A percentile compares a stretch with the other conserved stretches of the same genome.
Conservation (phyloP, 92 coral and sea anemone species). For the Umimayanthus chanpuru region DNA sequence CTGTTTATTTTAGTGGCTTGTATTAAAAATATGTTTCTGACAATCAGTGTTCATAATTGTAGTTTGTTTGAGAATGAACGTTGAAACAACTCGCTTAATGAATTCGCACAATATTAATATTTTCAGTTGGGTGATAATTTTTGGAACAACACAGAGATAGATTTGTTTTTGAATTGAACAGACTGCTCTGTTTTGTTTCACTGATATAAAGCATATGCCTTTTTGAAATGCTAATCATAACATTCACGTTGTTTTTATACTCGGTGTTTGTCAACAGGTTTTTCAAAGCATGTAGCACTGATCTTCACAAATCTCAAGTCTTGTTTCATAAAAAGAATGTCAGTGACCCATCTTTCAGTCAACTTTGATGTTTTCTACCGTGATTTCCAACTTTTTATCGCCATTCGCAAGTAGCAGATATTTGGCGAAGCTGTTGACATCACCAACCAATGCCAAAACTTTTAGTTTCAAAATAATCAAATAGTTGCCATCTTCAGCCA, state of each 20-base stretch:
- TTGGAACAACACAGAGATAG: background rate
- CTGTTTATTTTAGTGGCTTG: constrained; percentile 23
- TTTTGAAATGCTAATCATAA: background rate
- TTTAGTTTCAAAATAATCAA: too few species aligned
- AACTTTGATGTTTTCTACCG: too few species aligned
- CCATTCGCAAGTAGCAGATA: too few species aligned
- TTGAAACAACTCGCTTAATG: constrained; percentile 21
- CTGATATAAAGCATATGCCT: background rate
- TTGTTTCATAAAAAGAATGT: too few species aligned
- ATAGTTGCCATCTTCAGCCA: too few species aligned
- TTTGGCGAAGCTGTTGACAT: too few species aligned
- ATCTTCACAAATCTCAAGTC: background rate
- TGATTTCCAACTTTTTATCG: too few species aligned
- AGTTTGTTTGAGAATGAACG: constrained; percentile 2
- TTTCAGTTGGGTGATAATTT: constrained; percentile 15
- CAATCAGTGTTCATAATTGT: background rate
- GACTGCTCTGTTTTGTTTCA: background rate
- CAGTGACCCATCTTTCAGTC: too few species aligned
- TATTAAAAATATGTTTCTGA: constrained; percentile 1
- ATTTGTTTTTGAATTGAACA: too few species aligned
- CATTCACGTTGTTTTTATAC: background rate
- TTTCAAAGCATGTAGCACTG: background rate
- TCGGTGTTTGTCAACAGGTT: background rate
- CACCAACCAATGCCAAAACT: too few species aligned
- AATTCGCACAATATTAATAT: constrained; percentile 33